A percentile compares a stretch with the other conserved stretches of the same genome.
phyloP scores from a whole-genome alignment of 2,888 invertebrate species.

The Pterobdella sp. region DNA sequence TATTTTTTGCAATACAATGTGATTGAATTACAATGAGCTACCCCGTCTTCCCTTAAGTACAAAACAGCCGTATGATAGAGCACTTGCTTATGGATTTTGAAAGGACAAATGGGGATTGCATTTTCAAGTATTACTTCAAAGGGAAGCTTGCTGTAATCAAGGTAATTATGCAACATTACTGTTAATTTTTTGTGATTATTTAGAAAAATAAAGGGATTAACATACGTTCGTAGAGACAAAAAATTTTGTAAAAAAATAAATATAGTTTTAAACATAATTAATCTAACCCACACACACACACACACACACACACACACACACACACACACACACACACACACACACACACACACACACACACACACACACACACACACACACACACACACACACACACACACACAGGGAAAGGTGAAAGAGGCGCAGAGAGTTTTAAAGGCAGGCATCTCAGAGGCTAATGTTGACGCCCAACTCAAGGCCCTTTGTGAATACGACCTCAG shows the following conservation, averaged over 20 bases:
- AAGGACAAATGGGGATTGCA: not conserved
- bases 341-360: not conserved
- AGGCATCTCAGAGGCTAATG: not conserved
- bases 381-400: not conserved
- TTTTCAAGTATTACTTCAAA: conserved; percentile 8
- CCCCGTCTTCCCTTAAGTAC: not conserved
- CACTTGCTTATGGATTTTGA: not conserved
- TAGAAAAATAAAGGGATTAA: no score
- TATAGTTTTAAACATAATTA: not conserved
- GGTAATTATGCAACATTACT: no score
- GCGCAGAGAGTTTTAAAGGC: not conserved
- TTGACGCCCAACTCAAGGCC: not conserved
- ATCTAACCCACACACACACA: not conserved
- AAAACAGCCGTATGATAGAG: not conserved
- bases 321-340: not conserved
- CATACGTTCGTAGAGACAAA: not conserved
- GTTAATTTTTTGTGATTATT: no score
- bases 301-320: not conserved
- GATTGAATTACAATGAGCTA: no score
- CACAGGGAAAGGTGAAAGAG: conserved; percentile 3
- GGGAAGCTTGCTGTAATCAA: not conserved
- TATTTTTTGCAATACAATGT: no score
- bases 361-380: not conserved
- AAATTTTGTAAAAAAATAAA: not conserved
- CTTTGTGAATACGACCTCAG: conserved; percentile 11